Evolutionary conservation across 2,888 invertebrate genomes (phyloP), one percentile per base, ranked within the genome.

Genomic region (Aromia moschata): DNA sequence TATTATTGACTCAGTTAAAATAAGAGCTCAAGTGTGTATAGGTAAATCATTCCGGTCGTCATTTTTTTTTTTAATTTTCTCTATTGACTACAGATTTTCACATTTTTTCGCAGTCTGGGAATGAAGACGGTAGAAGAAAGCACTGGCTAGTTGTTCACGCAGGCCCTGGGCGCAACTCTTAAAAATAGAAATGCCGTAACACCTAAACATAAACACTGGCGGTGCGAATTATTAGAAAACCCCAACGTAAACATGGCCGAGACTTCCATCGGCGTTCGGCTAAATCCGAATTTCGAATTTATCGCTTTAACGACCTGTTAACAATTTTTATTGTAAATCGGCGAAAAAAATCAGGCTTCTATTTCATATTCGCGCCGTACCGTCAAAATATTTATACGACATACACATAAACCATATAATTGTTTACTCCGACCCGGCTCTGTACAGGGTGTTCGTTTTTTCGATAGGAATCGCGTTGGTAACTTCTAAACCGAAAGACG

Each of bases 321-420:
- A 52, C 52, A 41, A 18, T 52, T 41, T 41, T 40, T 49, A 49
- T 38, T 20, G 33, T 40, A 49, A 49, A 49, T 49, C 38, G 41
- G 31, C 14, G 31, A 41, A 52, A 52, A 49, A 52, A 41, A 41
- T 41, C 7, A 14, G 18, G 41, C 3, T 38, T 41, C 9, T 7
- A 16, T 49, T 40, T 38, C 38, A 49, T 38, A 38, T 49, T 40
- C 49, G 59, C 51, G 31, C 9, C 36, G 36, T 16, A 33, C 33
- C 46, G 57, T 61, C 65, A 62, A 67, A 69, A 69, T 69, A 69
- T 69, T 69, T 69, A 69, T 53, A 30, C 20, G 18, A 63, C 43
- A 44, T 30, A 57, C 25, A 57, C 54, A 64, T 62, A 61, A 64
- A 59, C 31, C 59, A 64, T 52, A 37, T 52, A 37, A 44, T 49